phyloP scores from a whole-genome alignment of 2,797 vertebrate genomes.

The Xiphorhynchus erythropygius region DNA sequence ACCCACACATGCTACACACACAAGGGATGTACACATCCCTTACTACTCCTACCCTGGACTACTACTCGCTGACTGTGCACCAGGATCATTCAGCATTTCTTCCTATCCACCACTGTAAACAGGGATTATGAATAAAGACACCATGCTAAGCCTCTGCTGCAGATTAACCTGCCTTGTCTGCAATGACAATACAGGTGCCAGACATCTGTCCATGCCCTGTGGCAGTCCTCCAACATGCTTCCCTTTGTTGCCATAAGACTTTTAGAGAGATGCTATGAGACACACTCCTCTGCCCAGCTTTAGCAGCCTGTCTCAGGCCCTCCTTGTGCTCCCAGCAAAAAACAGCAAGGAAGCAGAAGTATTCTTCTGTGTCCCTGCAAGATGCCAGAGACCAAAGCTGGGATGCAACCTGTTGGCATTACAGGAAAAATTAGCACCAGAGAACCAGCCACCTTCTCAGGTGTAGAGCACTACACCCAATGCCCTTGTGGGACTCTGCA shows the following conservation, averaged over 20 bases:
- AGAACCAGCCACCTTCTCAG: background rate
- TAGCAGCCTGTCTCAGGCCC: background rate
- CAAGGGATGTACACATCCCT: background rate
- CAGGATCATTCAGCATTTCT: background rate
- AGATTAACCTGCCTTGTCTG: constrained; percentile 2
- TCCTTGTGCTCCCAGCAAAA: background rate
- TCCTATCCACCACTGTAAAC: background rate
- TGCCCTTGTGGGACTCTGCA: fast-evolving
- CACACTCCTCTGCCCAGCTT: background rate
- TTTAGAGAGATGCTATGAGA: background rate
- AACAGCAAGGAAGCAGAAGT: background rate
- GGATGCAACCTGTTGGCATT: background rate
- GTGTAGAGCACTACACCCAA: fast-evolving
- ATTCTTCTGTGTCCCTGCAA: background rate
- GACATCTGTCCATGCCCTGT: background rate
- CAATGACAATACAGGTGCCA: background rate
- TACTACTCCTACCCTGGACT: background rate
- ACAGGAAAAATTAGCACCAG: background rate
- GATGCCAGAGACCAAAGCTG: background rate
- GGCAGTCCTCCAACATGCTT: background rate
- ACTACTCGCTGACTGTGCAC: background rate
- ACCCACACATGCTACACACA: background rate
- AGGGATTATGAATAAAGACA: background rate
- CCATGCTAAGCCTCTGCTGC: background rate
- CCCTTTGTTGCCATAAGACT: background rate